phyloP scores from a whole-genome alignment of 1,140 invertebrate species.

The Manduca sexta region DNA sequence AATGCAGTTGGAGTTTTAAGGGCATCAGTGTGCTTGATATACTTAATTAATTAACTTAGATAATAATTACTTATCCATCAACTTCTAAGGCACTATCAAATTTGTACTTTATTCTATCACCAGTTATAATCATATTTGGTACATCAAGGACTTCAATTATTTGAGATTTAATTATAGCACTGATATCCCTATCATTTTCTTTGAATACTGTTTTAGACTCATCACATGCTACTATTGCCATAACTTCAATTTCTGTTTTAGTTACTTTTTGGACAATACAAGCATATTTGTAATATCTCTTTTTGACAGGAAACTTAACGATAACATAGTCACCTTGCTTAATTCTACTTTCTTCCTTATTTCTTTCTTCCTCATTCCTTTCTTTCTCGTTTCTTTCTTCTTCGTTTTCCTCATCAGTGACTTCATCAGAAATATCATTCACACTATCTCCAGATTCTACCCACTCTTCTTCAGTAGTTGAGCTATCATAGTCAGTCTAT shows the following conservation, averaged over 20 bases:
- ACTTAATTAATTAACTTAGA: too few relatives aligned
- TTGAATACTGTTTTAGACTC: conserved; percentile 9
- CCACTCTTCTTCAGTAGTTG: conserved; percentile 5
- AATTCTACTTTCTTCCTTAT: conserved; percentile 3
- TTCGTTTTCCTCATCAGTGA: background rate
- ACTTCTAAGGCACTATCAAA: conserved; percentile 10
- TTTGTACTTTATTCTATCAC: conserved; percentile 15
- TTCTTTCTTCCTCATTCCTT: background rate
- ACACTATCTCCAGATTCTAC: conserved; percentile 2
- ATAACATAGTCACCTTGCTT: conserved; percentile 1
- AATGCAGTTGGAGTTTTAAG: too few relatives aligned
- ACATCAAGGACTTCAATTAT: conserved; percentile 11
- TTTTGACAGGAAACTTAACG: conserved; percentile 5
- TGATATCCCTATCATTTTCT: conserved; percentile 16
- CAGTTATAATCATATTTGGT: conserved; percentile 12
- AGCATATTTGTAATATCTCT: conserved; percentile 4
- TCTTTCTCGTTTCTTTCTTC: too few relatives aligned
- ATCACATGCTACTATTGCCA: conserved; percentile 13
- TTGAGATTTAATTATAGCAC: conserved; percentile 11
- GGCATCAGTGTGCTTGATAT: too few relatives aligned
- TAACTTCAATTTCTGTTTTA: conserved; percentile 11
- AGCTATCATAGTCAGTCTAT: conserved; percentile 4
- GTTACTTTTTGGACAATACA: conserved; percentile 14
- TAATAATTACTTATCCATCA: conserved; percentile 5
- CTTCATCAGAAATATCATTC: conserved; percentile 5